Percentiles rank a stretch among this genome's conserved stretches.
These are phyloP conservation scores for Melanostigma gelatinosum DNA, from an alignment of 2,113 vertebrate species.

Conservation along the genomic window DNA sequence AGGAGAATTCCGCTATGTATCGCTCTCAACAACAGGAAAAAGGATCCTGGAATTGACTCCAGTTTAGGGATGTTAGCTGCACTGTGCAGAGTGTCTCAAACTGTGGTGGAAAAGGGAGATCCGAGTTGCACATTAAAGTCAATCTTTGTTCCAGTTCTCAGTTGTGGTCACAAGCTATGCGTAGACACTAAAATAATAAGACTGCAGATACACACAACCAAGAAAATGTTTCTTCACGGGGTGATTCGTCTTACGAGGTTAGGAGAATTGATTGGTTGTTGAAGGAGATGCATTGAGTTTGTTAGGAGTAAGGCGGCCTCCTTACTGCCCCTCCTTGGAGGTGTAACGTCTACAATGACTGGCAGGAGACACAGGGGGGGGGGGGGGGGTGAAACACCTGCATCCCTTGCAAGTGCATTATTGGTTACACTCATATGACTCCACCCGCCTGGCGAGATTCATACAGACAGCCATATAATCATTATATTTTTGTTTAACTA, in stretches of 20 bases:
- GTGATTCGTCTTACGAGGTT: no score
- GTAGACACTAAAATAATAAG: background rate
- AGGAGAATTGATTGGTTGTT: no score
- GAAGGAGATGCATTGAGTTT: background rate
- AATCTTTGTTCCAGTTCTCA: background rate
- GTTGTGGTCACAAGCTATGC: background rate
- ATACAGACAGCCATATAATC: background rate
- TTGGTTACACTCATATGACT: background rate
- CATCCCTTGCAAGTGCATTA: background rate
- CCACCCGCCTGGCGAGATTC: background rate
- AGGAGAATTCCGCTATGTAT: background rate
- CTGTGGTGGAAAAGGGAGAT: background rate
- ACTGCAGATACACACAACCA: background rate
- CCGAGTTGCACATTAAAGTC: background rate
- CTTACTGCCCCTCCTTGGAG: background rate
- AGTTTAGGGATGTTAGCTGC: no score
- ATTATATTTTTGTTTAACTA: conserved; percentile 5
- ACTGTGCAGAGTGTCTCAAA: background rate
- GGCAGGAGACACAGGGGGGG: background rate
- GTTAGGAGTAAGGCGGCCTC: background rate
- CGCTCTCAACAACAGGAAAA: background rate
- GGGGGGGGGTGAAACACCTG: no score
- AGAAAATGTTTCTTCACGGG: conserved; percentile 5
- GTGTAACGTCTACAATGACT: background rate
- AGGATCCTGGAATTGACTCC: no score